Evolutionary conservation across 2,797 vertebrate genomes (phyloP), one percentile per base, ranked within the genome.

Genomic region (Halcyon badia): DNA sequence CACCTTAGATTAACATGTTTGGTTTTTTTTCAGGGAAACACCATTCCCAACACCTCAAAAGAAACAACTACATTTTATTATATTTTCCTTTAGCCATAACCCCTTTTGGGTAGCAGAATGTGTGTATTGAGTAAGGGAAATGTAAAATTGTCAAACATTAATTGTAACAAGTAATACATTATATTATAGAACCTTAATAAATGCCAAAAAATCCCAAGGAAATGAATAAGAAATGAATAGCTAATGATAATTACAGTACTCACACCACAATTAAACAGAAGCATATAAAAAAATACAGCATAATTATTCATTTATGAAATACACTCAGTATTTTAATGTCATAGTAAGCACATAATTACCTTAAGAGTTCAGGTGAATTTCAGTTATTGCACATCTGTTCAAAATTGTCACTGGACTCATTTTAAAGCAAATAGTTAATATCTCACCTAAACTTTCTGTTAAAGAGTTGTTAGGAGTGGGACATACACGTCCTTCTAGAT

Each of bases 281-380:
- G 52, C 4, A 31, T 35, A 81, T 76, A 17, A 93, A 86, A 83
- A 90, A 65, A 39, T 44, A 46, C 42, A 94, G 65, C 4, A 11
- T 66, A 94, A 91, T 89, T 70, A 72, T 30, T 89, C 14, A 66
- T 72, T 96, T 94, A 73, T 79, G 31, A 91, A 95, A 90, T 51
- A 42, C 24, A 51, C 31, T 88, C 37, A 17, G 20, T 65, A 70
- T 90, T 93, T 87, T 87, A 94, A 87, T 70, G 39, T 17, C 49
- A 44, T 18, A 75, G 37, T 39, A 68, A 81, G 28, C 22, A 80
- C 69, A 57, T 17, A 64, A 84, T 93, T 86, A 62, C 44, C 69
- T 83, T 56, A 26, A 65, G 44, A 83, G 57, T 76, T 71, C 62
- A 84, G 44, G 61, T 52, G 21, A 95, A 76, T 86, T 91, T 60